phyloP scores from a whole-genome alignment of 2,113 vertebrate genomes.

The Xerus inauris region DNA sequence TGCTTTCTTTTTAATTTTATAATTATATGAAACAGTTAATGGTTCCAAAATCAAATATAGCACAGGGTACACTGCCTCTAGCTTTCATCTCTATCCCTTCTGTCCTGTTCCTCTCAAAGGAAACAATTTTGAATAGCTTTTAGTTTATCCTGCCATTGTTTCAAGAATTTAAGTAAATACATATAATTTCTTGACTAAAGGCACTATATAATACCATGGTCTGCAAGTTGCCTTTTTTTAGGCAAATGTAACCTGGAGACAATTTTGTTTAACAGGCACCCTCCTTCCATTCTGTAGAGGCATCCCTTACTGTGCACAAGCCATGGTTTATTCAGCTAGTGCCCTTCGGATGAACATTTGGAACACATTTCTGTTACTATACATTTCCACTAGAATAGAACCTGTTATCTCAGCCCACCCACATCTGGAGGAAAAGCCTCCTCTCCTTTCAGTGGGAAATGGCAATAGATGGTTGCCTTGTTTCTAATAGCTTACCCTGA shows the following conservation, averaged over 20 bases:
- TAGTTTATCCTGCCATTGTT: neutral
- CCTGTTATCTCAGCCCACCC: neutral
- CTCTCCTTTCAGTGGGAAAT: fast-evolving
- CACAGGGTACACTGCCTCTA: neutral
- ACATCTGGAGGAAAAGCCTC: neutral
- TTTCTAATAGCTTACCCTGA: constrained; percentile 87
- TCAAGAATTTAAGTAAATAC: neutral
- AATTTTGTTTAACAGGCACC: too few species aligned
- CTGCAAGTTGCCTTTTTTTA: neutral
- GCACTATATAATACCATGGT: too few species aligned
- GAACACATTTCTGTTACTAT: neutral
- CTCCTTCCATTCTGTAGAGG: neutral
- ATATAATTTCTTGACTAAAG: neutral
- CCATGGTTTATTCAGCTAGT: too few species aligned
- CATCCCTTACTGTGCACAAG: fast-evolving
- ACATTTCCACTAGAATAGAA: neutral
- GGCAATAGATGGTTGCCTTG: neutral
- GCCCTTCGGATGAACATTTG: neutral
- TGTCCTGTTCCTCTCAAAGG: neutral
- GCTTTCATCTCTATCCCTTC: neutral
- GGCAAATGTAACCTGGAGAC: neutral
- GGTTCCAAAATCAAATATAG: neutral
- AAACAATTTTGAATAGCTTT: neutral
- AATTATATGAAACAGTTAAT: neutral
- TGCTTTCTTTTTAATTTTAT: constrained; percentile 21